Evolutionary conservation across 2,797 vertebrate genomes (phyloP), one percentile per base, ranked within the genome.

Genomic region (Lacerta agilis): DNA sequence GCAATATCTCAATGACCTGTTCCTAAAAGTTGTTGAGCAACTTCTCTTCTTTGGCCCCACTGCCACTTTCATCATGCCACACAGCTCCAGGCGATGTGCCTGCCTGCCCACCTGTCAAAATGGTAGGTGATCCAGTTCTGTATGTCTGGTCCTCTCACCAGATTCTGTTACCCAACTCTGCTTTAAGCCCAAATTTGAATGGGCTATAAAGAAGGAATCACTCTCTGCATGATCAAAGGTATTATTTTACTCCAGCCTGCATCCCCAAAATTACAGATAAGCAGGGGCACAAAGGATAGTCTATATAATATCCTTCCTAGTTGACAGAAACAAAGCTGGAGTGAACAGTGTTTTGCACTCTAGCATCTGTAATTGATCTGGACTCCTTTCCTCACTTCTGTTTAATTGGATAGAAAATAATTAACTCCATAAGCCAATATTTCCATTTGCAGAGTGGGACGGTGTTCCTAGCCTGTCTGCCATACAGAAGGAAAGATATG

Each of bases 341-440:
- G 5, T 25, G 61, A 81, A 76, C 41, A 58, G 10, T 82, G 23
- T 45, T 76, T 83, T 88, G 23, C 15, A 41, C 43, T 83, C 43
- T 55, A 88, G 80, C 86, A 88, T 88, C 81, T 83, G 73, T 77
- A 83, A 78, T 49, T 36, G 87, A 76, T 20, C 0, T 0, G 13
- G 69, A 67, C 64, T 91, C 55, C 69, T 88, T 81, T 79, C 90
- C 82, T 81, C 82, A 77, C 83, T 66, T 80, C 87, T 91, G 91
- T 72, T 92, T 94, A 93, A 95, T 92, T 91, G 83, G 89, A 91
- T 84, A 94, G 91, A 94, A 94, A 91, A 0, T 91, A 95, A 93
- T 94, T 94, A 94, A 89, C 77, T 93, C n/a, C 85, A 83, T 79
- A 85, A 94, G 91, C 88, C 88, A 87, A 0, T 77, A 23, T 15